Evolutionary conservation across 1,140 invertebrate genomes (phyloP), one percentile per base, ranked within the genome.

Genomic region (Drosophila sp.): DNA sequence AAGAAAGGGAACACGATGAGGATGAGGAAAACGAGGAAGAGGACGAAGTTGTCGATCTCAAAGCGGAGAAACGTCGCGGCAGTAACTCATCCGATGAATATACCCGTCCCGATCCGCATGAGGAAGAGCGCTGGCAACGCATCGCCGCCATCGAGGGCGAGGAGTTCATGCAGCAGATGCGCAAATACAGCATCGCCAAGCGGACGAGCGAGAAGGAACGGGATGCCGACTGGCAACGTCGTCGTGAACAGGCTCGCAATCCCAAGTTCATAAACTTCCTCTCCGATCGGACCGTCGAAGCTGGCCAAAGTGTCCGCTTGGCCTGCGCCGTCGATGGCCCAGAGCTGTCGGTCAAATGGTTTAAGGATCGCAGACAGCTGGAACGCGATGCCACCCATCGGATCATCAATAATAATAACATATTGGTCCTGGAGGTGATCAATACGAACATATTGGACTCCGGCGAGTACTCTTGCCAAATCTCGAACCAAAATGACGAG

Each of bases 281-380:
- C 32, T 95, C 94, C 1, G 96, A 97, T 86, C 94, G 96, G 72
- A 95, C 95, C 3, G 95, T 95, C 4, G 94, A 95, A 1, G 94
- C 94, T 71, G 95, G 95, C 2, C 95, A 96, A 16, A 93, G 94
- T 70, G 95, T 97, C 0, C 96, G 95, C 83, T 92, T 99, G 27
- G 96, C 96, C 2, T 98, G 97, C 87, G 96, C 96, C 59, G 95
- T 98, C 1, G 94, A 98, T 69, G 96, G 96, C 0, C 91, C 97
- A 0, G 96, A 97, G 70, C 95, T 97, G 3, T 94, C 94, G 25
- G 93, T 98, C 2, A 94, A 95, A 71, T 99, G 97, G 97, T 96
- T 95, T 27, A 97, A 96, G 87, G 95, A 98, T 89, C 95, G 95
- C 1, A 91, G 93, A 57, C 92, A 94, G 56, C 76, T 96, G 7